Conservation (phyloP, 2,888 invertebrate genomes). For the Schizaphis graminum region DNA sequence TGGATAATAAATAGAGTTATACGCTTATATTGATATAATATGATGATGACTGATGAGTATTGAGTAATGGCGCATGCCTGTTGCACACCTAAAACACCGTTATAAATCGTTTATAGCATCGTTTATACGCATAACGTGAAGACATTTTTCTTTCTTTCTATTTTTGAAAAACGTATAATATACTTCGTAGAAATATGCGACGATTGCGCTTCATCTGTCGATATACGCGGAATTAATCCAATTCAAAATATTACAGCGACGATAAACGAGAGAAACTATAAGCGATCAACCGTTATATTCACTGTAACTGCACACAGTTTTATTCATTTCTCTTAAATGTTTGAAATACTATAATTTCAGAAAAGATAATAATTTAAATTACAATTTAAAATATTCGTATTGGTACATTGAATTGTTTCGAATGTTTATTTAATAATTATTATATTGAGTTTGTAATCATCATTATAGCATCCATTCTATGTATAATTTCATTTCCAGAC, state of each 20-base stretch:
- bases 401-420: not conserved
- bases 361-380: not conserved
- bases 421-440: not conserved
- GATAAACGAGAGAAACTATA: not conserved
- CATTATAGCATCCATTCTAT: not conserved
- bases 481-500: not conserved
- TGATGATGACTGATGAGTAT: not conserved
- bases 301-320: not conserved
- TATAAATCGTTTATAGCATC: not conserved
- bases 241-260: not conserved
- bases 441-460: not conserved
- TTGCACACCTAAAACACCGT: not conserved
- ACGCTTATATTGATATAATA: not conserved
- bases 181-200: not conserved
- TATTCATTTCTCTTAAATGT: not conserved
- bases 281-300: not conserved
- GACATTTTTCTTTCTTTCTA: not conserved
- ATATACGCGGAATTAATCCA: not conserved
- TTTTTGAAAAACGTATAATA: not conserved
- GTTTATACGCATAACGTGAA: not conserved
- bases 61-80: not conserved
- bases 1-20: not conserved
- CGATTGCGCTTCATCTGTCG: not conserved
- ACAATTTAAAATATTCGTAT: not conserved
- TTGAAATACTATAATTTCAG: not conserved